Percentiles rank a stretch among this genome's conserved stretches.
phyloP scores from a whole-genome alignment of 2,888 invertebrate genomes.

The Thereva unica region DNA sequence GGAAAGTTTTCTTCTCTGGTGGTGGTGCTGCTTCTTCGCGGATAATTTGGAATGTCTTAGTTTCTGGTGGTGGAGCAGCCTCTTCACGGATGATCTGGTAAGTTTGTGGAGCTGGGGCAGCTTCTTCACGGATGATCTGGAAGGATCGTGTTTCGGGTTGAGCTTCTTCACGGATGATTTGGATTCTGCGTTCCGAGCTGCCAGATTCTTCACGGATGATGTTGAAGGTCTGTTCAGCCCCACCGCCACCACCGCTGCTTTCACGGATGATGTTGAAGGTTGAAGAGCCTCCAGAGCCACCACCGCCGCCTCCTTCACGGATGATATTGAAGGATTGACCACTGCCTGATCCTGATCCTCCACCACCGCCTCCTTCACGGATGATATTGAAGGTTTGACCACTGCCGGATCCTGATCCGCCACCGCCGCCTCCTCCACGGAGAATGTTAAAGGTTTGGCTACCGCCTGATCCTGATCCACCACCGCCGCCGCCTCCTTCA shows the following conservation, averaged over 20 bases:
- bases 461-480: neutral
- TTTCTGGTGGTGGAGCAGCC: too few relatives aligned
- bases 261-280: slow-evolving; percentile 11
- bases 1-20: slow-evolving; percentile 19
- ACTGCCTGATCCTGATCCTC: neutral
- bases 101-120: too few relatives aligned
- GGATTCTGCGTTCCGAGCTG: too few relatives aligned
- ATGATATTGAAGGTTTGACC: neutral
- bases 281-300: slow-evolving; percentile 8
- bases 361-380: neutral
- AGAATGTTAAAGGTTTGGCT: too few relatives aligned
- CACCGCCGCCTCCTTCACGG: slow-evolving; percentile 5
- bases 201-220: slow-evolving; percentile 16
- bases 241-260: neutral
- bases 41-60: neutral
- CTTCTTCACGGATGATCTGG: too few relatives aligned
- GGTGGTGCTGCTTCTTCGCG: slow-evolving; percentile 8
- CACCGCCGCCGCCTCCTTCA: neutral
- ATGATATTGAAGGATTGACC: neutral
- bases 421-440: too few relatives aligned
- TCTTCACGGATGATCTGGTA: too few relatives aligned
- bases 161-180: too few relatives aligned
- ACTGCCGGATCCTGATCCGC: neutral
- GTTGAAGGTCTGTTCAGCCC: slow-evolving; percentile 21
- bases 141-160: too few relatives aligned